phyloP scores from a whole-genome alignment of 2,113 vertebrate species.

The Mirza zaza region DNA sequence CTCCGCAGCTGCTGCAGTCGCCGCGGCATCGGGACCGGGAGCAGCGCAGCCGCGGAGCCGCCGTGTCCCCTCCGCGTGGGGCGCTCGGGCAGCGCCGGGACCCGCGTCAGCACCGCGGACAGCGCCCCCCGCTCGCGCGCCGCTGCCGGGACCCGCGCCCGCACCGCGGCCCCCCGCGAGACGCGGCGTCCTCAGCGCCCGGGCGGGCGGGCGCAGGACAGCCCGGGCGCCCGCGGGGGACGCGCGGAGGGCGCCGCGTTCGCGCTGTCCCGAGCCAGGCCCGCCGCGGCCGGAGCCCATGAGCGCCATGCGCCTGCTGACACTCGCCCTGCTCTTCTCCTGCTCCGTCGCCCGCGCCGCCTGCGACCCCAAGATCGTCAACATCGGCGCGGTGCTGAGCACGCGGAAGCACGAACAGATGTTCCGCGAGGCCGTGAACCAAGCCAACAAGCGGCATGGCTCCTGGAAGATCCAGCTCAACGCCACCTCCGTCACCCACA shows the following conservation, averaged over 20 bases:
- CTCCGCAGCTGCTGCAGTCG: slow-evolving; percentile 55
- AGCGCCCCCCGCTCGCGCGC: slow-evolving; percentile 32
- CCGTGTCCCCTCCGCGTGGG: background rate
- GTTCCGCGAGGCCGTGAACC: slow-evolving; percentile 94
- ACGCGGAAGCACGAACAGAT: slow-evolving; percentile 96
- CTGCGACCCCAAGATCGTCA: slow-evolving; percentile 94
- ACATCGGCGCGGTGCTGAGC: slow-evolving; percentile 96
- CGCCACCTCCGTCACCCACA: slow-evolving; percentile 97
- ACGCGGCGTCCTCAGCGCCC: background rate
- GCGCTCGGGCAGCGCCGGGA: background rate
- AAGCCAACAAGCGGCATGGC: slow-evolving; percentile 94
- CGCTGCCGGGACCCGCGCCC: background rate
- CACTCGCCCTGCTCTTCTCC: slow-evolving; percentile 91
- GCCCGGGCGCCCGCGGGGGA: background rate
- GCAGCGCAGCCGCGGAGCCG: background rate
- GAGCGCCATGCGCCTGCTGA: slow-evolving; percentile 90
- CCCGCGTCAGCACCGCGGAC: slow-evolving; percentile 81
- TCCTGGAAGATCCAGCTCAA: slow-evolving; percentile 97
- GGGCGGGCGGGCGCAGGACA: slow-evolving; percentile 4
- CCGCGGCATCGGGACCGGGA: slow-evolving; percentile 39
- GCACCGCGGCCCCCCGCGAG: background rate
- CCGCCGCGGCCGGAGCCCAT: slow-evolving; percentile 69
- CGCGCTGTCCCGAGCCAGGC: slow-evolving; percentile 20
- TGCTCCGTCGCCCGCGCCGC: slow-evolving; percentile 92
- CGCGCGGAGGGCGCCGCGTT: background rate